These are phyloP conservation scores for Drosophila stalkeri DNA, from an alignment of 2,888 invertebrate genomes.

Conservation along the genomic window DNA sequence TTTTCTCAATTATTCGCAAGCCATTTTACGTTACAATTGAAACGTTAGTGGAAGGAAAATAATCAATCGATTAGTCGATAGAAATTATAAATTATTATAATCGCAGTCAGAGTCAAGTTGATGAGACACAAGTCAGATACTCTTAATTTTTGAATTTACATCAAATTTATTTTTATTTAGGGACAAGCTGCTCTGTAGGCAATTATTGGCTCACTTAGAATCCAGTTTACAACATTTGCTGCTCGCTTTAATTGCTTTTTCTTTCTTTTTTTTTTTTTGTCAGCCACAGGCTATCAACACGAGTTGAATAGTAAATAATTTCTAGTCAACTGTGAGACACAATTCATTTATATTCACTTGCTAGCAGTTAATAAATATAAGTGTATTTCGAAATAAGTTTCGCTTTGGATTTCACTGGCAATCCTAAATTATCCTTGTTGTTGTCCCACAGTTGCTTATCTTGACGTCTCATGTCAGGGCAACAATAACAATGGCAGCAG, in stretches of 20 bases:
- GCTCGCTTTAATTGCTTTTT: background rate
- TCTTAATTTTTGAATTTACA: too few species aligned
- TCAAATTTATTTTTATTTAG: too few species aligned
- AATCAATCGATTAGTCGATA: too few species aligned
- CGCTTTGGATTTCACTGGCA: background rate
- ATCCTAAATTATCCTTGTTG: conserved; percentile 49
- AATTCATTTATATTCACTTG: conserved; percentile 48
- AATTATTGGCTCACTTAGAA: background rate
- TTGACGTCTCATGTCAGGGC: conserved; percentile 39
- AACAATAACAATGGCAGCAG: background rate
- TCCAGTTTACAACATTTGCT: background rate
- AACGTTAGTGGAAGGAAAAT: too few species aligned
- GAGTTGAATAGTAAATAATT: background rate
- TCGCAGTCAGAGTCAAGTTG: too few species aligned
- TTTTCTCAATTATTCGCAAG: too few species aligned
- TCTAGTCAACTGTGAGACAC: background rate
- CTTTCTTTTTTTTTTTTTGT: background rate
- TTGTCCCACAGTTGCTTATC: conserved; percentile 59
- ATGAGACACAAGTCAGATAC: too few species aligned
- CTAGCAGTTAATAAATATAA: conserved; percentile 28
- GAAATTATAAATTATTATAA: too few species aligned
- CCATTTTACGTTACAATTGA: too few species aligned
- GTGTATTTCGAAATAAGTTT: conserved; percentile 30
- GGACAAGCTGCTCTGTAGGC: background rate
- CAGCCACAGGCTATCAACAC: background rate